Conservation (phyloP, 2,888 invertebrate genomes). For the Oegoconia quadripuncta region DNA sequence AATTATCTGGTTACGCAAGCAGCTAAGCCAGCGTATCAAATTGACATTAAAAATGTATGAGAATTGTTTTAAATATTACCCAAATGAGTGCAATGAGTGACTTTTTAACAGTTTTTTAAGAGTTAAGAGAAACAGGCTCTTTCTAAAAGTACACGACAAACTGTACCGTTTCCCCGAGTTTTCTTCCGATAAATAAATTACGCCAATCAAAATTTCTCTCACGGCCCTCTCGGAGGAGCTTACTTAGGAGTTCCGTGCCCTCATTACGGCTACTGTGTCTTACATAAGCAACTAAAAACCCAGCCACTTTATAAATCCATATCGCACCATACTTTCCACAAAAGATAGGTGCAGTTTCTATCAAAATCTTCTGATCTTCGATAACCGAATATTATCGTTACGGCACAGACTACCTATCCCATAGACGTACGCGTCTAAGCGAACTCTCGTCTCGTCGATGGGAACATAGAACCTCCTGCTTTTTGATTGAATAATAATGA, state of each 20-base stretch:
- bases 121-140: not conserved
- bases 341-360: not conserved
- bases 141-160: not conserved
- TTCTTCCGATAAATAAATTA: constrained; percentile 18
- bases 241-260: constrained; percentile 15
- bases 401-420: too few species aligned
- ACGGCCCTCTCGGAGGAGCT: constrained; percentile 14
- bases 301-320: not conserved
- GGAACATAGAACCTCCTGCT: not conserved
- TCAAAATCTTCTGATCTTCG: not conserved
- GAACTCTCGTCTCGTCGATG: too few species aligned
- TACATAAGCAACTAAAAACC: constrained; percentile 2
- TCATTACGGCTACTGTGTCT: constrained; percentile 10
- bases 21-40: too few species aligned
- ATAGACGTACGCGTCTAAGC: too few species aligned
- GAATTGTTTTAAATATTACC: not conserved
- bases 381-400: not conserved
- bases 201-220: constrained; percentile 19
- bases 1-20: too few species aligned
- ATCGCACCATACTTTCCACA: not conserved
- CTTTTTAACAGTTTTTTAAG: too few species aligned
- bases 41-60: too few species aligned
- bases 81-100: too few species aligned
- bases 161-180: constrained; percentile 6
- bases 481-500: not conserved